Conservation (phyloP, 2,888 invertebrate genomes). For the Drosophila monieri region DNA sequence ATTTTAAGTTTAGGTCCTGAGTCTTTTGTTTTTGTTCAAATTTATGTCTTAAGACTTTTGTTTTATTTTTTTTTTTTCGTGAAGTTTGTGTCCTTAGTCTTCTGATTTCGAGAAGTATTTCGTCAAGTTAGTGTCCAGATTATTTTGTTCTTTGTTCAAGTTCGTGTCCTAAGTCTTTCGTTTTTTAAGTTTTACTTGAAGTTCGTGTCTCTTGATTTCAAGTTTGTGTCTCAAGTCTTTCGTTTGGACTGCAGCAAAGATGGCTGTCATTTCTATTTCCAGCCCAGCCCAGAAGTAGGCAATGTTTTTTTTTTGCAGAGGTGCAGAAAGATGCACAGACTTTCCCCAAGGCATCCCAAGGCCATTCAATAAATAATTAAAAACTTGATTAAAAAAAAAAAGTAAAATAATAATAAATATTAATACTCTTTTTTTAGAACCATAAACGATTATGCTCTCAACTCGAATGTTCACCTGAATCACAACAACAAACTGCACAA, state of each 20-base stretch:
- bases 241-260: slow-evolving; percentile 28
- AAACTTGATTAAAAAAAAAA: not conserved
- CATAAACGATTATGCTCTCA: slow-evolving; percentile 78
- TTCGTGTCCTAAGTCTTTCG: too few relatives aligned
- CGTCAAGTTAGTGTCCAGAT: not conserved
- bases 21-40: slow-evolving; percentile 39
- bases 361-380: not conserved
- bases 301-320: not conserved
- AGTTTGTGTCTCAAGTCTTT: slow-evolving; percentile 63
- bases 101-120: too few relatives aligned
- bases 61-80: too few relatives aligned
- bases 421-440: slow-evolving; percentile 69
- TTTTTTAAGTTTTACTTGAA: too few relatives aligned
- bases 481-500: slow-evolving; percentile 34
- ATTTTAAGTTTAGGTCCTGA: slow-evolving; percentile 52
- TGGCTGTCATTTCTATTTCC: slow-evolving; percentile 1
- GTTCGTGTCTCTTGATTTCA: not conserved
- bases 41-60: too few relatives aligned
- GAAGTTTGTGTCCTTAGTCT: too few relatives aligned
- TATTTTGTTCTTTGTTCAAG: not conserved
- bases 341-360: not conserved
- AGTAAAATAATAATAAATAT: not conserved
- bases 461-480: slow-evolving; percentile 67
- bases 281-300: slow-evolving; percentile 47
- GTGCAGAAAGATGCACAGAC: not conserved